A percentile compares a stretch with the other conserved stretches of the same genome.
Evolutionary conservation across 1,140 invertebrate species (phyloP).

Genomic region (Aphidius ervi): DNA sequence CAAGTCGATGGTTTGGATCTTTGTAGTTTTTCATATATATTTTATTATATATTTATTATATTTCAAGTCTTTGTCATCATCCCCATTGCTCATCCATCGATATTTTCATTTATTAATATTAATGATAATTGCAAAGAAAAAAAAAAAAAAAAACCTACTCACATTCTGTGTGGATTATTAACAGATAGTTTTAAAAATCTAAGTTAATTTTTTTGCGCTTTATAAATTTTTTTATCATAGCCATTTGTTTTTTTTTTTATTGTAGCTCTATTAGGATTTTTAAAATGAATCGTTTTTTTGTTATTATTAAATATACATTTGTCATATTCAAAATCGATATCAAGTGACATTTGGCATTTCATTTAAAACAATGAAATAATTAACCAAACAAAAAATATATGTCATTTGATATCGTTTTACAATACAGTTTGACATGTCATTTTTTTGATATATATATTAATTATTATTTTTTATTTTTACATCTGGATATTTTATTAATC

Average conservation of each 20-base stretch:
- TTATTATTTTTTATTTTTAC: no score
- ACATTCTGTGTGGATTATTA: conserved; percentile 45
- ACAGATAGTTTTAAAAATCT: conserved; percentile 28
- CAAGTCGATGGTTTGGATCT: conserved; percentile 56
- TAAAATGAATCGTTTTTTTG: not conserved
- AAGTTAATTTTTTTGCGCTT: conserved; percentile 34
- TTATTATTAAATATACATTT: not conserved
- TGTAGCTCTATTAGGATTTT: conserved; percentile 37
- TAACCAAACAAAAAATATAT: no score
- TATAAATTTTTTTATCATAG: conserved; percentile 34
- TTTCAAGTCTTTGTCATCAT: no score
- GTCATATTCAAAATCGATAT: no score
- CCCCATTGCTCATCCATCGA: conserved; percentile 11
- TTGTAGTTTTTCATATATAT: conserved; percentile 43
- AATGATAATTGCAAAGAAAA: no score
- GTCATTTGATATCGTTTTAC: no score
- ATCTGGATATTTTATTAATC: no score
- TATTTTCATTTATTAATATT: conserved; percentile 22
- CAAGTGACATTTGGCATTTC: no score
- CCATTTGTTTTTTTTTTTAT: not conserved
- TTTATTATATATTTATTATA: conserved; percentile 1
- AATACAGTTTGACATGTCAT: no score
- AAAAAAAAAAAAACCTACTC: conserved; percentile 21
- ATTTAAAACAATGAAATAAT: no score
- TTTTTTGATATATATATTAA: no score